A percentile compares a stretch with the other conserved stretches of the same genome.
Conservation (phyloP, 2,797 vertebrate species). For the Phaenicophaeus curvirostris region DNA sequence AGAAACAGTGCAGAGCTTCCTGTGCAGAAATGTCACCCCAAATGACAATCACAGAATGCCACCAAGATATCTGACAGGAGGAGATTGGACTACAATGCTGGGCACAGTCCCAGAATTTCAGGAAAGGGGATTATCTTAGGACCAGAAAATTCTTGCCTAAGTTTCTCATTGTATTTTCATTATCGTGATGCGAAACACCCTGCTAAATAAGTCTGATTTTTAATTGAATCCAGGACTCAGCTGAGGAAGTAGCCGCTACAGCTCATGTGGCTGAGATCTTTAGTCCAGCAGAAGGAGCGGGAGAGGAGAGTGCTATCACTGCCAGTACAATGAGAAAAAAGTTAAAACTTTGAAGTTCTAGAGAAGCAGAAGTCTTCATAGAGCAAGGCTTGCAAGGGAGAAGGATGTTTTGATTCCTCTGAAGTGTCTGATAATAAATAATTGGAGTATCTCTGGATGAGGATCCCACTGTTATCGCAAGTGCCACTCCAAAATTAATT, state of each 20-base stretch:
- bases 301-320: not conserved
- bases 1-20: conserved; percentile 13
- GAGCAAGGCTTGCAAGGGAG: not conserved
- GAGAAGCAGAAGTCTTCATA: not conserved
- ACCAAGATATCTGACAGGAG: conserved; percentile 28
- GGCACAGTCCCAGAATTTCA: conserved; percentile 55
- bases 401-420: conserved; percentile 52
- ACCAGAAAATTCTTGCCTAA: conserved; percentile 49
- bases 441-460: conserved; percentile 42
- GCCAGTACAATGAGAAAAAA: not conserved
- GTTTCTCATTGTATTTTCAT: conserved; percentile 61
- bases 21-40: conserved; percentile 59
- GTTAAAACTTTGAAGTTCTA: not conserved
- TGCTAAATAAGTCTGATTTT: conserved; percentile 12
- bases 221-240: conserved; percentile 22
- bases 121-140: conserved; percentile 63
- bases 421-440: conserved; percentile 44
- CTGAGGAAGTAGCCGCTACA: not conserved
- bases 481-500: conserved; percentile 29
- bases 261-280: not conserved
- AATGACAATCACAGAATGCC: conserved; percentile 44
- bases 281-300: not conserved
- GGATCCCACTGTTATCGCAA: conserved; percentile 25
- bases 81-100: conserved; percentile 53
- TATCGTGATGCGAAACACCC: conserved; percentile 11